Conservation (phyloP, 2,888 invertebrate genomes). For the Crepidodera aurea region DNA sequence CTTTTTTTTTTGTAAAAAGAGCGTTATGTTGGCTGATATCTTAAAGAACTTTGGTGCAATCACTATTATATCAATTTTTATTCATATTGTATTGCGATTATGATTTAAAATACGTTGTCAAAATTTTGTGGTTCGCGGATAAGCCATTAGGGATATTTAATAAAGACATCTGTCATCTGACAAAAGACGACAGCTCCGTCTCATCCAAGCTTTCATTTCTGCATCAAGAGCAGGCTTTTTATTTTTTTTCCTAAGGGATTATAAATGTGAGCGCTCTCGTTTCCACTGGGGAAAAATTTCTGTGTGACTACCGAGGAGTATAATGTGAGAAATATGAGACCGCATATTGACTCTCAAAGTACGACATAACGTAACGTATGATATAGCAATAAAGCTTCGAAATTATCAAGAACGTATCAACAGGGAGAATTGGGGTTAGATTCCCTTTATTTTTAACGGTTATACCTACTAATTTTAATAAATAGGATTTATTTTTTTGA, state of each 20-base stretch:
- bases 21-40: no score
- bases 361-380: slow-evolving; percentile 15
- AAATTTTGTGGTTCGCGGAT: neutral
- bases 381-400: slow-evolving; percentile 16
- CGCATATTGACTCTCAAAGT: slow-evolving; percentile 26
- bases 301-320: slow-evolving; percentile 15
- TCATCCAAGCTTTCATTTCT: neutral
- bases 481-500: no score
- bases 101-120: neutral
- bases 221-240: slow-evolving; percentile 15
- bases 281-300: slow-evolving; percentile 15
- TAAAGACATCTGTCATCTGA: slow-evolving; percentile 7
- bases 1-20: no score
- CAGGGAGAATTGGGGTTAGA: no score
- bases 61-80: no score
- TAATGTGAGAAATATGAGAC: slow-evolving; percentile 28
- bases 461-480: no score
- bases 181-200: neutral
- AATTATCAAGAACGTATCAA: slow-evolving; percentile 8
- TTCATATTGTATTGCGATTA: no score
- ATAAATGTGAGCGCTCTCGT: slow-evolving; percentile 25
- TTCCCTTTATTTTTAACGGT: no score
- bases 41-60: no score
- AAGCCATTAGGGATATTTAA: slow-evolving; percentile 13
- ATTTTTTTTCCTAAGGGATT: slow-evolving; percentile 26